phyloP scores from a whole-genome alignment of 2,888 invertebrate species.

The Lissonota sp. region DNA sequence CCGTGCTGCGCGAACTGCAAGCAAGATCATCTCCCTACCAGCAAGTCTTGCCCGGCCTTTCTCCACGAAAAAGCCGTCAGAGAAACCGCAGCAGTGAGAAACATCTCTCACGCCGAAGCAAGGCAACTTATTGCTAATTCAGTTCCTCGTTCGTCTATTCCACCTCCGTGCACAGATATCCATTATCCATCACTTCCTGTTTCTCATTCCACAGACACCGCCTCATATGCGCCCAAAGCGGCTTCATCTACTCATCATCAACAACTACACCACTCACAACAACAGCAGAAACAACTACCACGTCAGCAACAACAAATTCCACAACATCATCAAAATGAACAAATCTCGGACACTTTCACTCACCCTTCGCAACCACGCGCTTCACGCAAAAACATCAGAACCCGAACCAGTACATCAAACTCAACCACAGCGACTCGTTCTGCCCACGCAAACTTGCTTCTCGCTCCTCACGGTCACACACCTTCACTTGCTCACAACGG shows the following conservation, averaged over 20 bases:
- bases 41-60: slow-evolving; percentile 16
- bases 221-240: too few relatives aligned
- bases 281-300: background rate
- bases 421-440: background rate
- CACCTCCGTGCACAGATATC: too few relatives aligned
- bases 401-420: background rate
- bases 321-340: background rate
- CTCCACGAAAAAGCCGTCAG: slow-evolving; percentile 28
- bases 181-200: too few relatives aligned
- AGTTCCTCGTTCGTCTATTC: too few relatives aligned
- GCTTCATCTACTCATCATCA: background rate
- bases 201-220: too few relatives aligned
- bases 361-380: background rate
- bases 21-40: slow-evolving; percentile 1
- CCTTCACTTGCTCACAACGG: background rate
- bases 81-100: slow-evolving; percentile 20
- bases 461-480: background rate
- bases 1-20: slow-evolving; percentile 34
- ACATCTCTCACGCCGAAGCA: slow-evolving; percentile 17
- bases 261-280: background rate
- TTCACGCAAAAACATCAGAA: background rate
- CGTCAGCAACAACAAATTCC: background rate
- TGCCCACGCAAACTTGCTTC: slow-evolving; percentile 1
- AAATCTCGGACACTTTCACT: background rate
- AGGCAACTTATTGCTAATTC: slow-evolving; percentile 3